Conservation (phyloP, 2,113 vertebrate species). For the Semicossyphus pulcher region DNA sequence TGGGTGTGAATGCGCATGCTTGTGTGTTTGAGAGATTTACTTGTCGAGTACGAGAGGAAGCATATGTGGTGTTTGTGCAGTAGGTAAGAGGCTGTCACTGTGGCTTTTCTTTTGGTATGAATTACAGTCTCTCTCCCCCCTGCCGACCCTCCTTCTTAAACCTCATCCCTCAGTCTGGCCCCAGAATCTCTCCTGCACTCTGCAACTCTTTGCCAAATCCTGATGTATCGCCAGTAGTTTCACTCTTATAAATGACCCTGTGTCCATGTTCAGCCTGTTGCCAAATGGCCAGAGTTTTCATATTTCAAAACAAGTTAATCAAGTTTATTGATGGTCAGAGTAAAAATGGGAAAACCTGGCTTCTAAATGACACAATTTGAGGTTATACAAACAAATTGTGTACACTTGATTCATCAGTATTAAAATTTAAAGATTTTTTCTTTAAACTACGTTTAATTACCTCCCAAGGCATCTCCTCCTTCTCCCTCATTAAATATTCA, state of each 20-base stretch:
- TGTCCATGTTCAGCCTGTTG: not conserved
- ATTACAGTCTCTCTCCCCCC: slow-evolving; percentile 28
- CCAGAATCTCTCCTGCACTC: slow-evolving; percentile 10
- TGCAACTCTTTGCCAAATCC: slow-evolving; percentile 8
- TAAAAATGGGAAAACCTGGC: too few species aligned
- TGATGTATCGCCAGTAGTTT: not conserved
- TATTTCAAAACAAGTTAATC: not conserved
- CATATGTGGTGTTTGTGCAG: slow-evolving; percentile 47
- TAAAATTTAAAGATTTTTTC: too few species aligned
- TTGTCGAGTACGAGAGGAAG: slow-evolving; percentile 17
- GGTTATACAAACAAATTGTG: not conserved
- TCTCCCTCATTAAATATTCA: too few species aligned
- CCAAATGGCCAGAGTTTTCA: not conserved
- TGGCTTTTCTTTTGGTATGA: slow-evolving; percentile 32
- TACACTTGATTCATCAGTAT: not conserved
- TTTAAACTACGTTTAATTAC: too few species aligned
- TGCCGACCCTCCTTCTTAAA: slow-evolving; percentile 22
- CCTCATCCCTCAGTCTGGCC: slow-evolving; percentile 9
- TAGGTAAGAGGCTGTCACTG: slow-evolving; percentile 39
- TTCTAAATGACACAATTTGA: not conserved
- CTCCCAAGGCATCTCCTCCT: too few species aligned
- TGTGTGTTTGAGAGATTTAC: slow-evolving; percentile 41
- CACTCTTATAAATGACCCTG: not conserved
- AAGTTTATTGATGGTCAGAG: too few species aligned
- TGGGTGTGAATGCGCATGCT: not conserved